Base-by-base conservation (phyloP, 2,113 vertebrate species). In the Muscicapa adusta region DNA sequence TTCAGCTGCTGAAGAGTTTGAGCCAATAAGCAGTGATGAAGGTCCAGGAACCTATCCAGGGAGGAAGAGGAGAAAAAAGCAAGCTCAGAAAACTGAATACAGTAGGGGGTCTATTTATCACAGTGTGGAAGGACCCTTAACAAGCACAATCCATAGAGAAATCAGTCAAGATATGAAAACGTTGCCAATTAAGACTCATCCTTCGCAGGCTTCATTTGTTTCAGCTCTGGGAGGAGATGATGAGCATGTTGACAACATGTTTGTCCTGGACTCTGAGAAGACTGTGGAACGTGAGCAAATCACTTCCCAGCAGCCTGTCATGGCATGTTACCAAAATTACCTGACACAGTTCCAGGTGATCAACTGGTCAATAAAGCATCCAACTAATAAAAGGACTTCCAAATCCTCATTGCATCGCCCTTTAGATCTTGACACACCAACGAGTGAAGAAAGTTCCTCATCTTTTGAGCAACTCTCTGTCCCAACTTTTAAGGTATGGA, bases 41-140 rank as follows among this genome's bases (percentile, higher is more conserved):
- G 99, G 99, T 12, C 99, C 99, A 4, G 99, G 99, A 67, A 99
- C 99, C 3, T 99, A 99, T 83, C 99, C 99, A 9, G 99, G 99
- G 28, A 98, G 99, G 70, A 99, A 99, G 95, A 99, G 98, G 95
- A 99, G 98, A 85, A 98, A 98, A 95, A 98, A 98, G 72, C 99
- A 99, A 97, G 96, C 98, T 86, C 98, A 98, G 19, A 98, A 98
- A 95, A 96, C 97, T 81, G 99, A 99, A 34, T 99, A 98, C 86
- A 99, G 98, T 67, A 98, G 98, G 60, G 98, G 98, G 6, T 99
- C 99, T 79, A 99, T 99, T 94, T 99, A 99, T 96, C 99, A 99
- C 97, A 99, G 99, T 18, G 98, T 99, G 11, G 99, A 99, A 91
- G 99, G 99, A 12, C 99, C 99, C 17, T 98, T 99, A 61, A 98